Conservation (phyloP, 1,140 invertebrate species). For the Teleopsis dalmanni region DNA sequence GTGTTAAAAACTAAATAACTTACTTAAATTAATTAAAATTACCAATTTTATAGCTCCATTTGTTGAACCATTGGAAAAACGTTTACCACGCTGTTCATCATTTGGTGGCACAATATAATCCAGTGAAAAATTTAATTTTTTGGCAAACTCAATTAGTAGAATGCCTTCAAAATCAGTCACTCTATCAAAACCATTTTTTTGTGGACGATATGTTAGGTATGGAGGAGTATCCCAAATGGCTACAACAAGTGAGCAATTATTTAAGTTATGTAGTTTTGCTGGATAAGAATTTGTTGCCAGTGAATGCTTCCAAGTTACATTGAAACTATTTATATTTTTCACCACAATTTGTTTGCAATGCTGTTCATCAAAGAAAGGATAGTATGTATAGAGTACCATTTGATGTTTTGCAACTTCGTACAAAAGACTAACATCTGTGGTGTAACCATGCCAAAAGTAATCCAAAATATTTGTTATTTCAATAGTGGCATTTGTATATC, state of each 20-base stretch:
- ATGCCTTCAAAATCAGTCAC: conserved; percentile 8
- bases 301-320: background rate
- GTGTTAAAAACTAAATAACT: too few relatives aligned
- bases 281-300: background rate
- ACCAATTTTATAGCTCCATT: conserved; percentile 10
- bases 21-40: too few relatives aligned
- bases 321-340: conserved; percentile 4
- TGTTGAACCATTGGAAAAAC: background rate
- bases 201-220: conserved; percentile 4
- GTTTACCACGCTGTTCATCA: conserved; percentile 9
- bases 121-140: conserved; percentile 10
- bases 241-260: conserved; percentile 4
- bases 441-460: conserved; percentile 10
- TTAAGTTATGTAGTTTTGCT: background rate
- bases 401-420: background rate
- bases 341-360: background rate
- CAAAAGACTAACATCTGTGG: conserved; percentile 9
- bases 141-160: conserved; percentile 1
- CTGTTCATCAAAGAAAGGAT: conserved; percentile 1
- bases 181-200: conserved; percentile 1
- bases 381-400: conserved; percentile 10
- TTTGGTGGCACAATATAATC: conserved; percentile 5
- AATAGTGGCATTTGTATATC: background rate
- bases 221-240: conserved; percentile 13
- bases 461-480: conserved; percentile 3